Evolutionary conservation across 2,113 vertebrate species (phyloP).

Genomic region (Megatriorchis doriae): DNA sequence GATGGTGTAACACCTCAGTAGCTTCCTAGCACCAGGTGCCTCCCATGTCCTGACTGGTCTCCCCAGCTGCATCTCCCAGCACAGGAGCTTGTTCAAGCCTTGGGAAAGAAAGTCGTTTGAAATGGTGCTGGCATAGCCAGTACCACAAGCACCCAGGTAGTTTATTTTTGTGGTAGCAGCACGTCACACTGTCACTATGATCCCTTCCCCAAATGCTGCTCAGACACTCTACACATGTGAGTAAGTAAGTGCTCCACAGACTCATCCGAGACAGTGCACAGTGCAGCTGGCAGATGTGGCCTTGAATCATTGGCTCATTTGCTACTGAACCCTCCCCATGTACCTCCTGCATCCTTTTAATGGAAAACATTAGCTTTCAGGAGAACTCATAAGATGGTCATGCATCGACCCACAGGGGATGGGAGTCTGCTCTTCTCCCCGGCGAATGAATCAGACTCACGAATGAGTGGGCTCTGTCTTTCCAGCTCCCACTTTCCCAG

Average conservation of each 20-base stretch:
- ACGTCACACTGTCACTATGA: not conserved
- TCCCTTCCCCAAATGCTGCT: not conserved
- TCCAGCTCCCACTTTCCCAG: constrained; percentile 9
- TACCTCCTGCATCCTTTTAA: constrained; percentile 9
- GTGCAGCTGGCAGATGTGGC: not conserved
- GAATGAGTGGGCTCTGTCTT: not conserved
- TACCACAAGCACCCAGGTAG: not conserved
- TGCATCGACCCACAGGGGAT: not conserved
- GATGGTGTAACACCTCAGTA: not conserved
- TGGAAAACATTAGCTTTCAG: not conserved
- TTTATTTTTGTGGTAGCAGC: not conserved
- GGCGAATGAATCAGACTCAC: not conserved
- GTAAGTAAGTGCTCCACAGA: not conserved
- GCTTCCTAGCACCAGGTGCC: not conserved
- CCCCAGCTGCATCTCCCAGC: not conserved
- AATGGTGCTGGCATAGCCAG: not conserved
- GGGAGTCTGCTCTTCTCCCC: not conserved
- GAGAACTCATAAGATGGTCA: not conserved
- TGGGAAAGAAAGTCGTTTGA: not conserved
- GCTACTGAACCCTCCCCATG: not conserved
- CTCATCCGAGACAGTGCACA: not conserved
- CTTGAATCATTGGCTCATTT: not conserved
- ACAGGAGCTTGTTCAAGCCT: not conserved
- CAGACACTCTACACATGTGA: not conserved
- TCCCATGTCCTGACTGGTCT: not conserved